Evolutionary conservation across 2,797 vertebrate genomes (phyloP), one percentile per base, ranked within the genome.

Genomic region (Schizopygopsis malacanthus): DNA sequence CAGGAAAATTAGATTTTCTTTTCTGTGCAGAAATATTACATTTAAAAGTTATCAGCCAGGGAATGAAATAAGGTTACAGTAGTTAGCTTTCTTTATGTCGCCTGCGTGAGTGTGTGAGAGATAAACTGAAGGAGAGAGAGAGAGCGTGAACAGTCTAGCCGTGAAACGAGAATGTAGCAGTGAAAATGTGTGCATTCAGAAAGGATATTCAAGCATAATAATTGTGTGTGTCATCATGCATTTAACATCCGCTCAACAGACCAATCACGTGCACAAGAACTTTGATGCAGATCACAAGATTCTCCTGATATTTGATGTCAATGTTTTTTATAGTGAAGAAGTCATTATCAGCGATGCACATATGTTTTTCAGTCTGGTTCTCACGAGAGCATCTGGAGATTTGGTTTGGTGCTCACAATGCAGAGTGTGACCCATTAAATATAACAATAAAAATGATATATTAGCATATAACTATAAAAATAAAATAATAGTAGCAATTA

Each of bases 21-120:
- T 71, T 71, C 33, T 54, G 16, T 47, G 22, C 18, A 75, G 16
- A 83, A 83, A 63, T 37, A 73, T 73, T 61, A 1, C 0, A 61
- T 63, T 71, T 52, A 11, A 41, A 61, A 11, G 12, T 67, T 59
- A 82, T 33, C n/a, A 56, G 61, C 18, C 33, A 77, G 16, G 15
- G 56, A 85, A 13, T 85, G 50, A 88, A 47, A 25, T n/a, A 70
- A 33, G 76, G 41, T 61, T 72, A 72, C 8, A 83, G 70, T n/a
- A 73, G 50, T 61, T 45, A 25, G 28, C 70, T 63, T 47, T 59
- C 79, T 82, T 71, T 59, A 25, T 72, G 50, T 25, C 1, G 16
- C 33, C n/a, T 56, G 25, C 8, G 25, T 7, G 18, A 10, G 56
- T 83, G 59, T 75, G 69, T 73, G 22, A 67, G 28, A 80, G 43